A percentile compares a stretch with the other conserved stretches of the same genome.
These are phyloP conservation scores for Callimorpha dominula DNA, from an alignment of 2,888 invertebrate species.

Conservation along the genomic window DNA sequence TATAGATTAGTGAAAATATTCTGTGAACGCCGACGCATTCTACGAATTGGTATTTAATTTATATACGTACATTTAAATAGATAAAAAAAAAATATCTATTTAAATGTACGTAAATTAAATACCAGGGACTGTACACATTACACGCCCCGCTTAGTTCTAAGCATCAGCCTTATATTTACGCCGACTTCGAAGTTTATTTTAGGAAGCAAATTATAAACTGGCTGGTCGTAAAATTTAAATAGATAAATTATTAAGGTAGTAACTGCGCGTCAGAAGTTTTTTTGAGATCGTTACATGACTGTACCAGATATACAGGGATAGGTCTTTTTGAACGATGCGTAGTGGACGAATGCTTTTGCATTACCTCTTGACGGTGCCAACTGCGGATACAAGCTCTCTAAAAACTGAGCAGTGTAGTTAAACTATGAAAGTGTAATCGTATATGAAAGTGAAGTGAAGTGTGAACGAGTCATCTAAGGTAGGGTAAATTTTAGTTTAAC, in stretches of 20 bases:
- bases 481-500: neutral
- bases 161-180: neutral
- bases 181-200: conserved; percentile 12
- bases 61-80: too few relatives aligned
- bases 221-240: conserved; percentile 18
- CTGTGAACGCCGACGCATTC: neutral
- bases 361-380: neutral
- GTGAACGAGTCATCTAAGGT: neutral
- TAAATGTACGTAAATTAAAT: neutral
- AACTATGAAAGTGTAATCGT: neutral
- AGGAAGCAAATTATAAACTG: conserved; percentile 17
- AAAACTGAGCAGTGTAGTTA: neutral
- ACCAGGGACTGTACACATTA: too few relatives aligned
- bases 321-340: neutral
- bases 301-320: conserved; percentile 1
- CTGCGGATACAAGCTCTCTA: neutral
- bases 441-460: neutral
- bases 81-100: too few relatives aligned
- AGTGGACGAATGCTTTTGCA: neutral
- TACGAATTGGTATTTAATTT: too few relatives aligned
- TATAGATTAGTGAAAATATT: neutral
- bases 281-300: neutral
- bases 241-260: conserved; percentile 11
- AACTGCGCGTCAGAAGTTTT: conserved; percentile 7
- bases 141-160: neutral